Conservation (phyloP, 92 coral and sea anemone species). For the Phenganax stokvisi region DNA sequence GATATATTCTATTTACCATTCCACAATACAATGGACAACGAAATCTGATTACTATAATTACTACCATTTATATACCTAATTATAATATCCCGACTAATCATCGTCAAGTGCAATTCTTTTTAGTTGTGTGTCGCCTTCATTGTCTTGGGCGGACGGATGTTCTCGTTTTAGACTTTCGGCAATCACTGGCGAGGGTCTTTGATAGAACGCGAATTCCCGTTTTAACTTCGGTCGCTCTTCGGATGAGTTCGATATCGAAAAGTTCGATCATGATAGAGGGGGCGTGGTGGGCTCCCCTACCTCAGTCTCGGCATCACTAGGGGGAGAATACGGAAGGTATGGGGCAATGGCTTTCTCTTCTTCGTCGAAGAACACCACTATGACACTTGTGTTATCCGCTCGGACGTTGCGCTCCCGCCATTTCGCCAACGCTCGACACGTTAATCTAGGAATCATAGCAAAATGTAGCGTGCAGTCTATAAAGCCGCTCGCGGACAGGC, state of each 20-base stretch:
- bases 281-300: slow-evolving; percentile 56
- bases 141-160: not conserved
- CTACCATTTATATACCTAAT: not conserved
- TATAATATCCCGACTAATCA: not conserved
- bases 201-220: slow-evolving; percentile 7
- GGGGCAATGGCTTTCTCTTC: slow-evolving; percentile 44
- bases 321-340: slow-evolving; percentile 44
- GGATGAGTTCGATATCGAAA: slow-evolving; percentile 8
- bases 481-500: too few species aligned
- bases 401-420: slow-evolving; percentile 84
- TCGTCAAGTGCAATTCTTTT: not conserved
- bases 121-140: not conserved
- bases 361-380: slow-evolving; percentile 85
- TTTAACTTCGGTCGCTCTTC: slow-evolving; percentile 15
- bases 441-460: slow-evolving; percentile 49
- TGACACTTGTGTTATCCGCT: slow-evolving; percentile 85
- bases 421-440: slow-evolving; percentile 65
- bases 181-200: not conserved
- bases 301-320: slow-evolving; percentile 75
- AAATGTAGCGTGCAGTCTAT: not conserved
- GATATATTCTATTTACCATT: too few species aligned
- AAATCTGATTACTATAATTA: too few species aligned
- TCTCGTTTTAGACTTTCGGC: not conserved
- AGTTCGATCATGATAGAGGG: slow-evolving; percentile 55
- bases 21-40: too few species aligned